Evolutionary conservation across 2,113 vertebrate species (phyloP).

Genomic region (Turnix velox): DNA sequence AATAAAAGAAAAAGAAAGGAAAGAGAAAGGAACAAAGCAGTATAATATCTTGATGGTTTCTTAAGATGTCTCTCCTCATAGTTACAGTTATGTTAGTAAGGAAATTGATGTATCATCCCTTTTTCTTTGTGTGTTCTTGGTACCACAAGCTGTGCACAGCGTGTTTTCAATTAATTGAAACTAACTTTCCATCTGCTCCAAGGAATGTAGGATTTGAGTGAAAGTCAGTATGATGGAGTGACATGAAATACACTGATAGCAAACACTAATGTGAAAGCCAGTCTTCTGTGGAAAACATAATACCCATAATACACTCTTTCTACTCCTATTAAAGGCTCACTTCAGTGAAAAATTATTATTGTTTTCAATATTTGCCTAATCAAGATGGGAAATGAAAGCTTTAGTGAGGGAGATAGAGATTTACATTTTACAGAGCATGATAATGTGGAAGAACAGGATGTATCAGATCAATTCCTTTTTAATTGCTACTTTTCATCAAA

Average conservation of each 20-base stretch:
- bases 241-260: slow-evolving; percentile 46
- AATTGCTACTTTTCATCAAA: slow-evolving; percentile 64
- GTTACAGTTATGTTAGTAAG: slow-evolving; percentile 50
- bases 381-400: neutral
- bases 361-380: slow-evolving; percentile 60
- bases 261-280: slow-evolving; percentile 54
- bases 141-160: slow-evolving; percentile 70
- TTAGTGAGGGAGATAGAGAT: neutral
- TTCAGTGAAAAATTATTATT: slow-evolving; percentile 60
- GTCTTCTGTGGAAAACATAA: slow-evolving; percentile 59
- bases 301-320: neutral
- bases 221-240: slow-evolving; percentile 66
- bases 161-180: slow-evolving; percentile 75
- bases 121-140: slow-evolving; percentile 45
- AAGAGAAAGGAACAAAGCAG: neutral
- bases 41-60: neutral
- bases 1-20: neutral
- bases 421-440: slow-evolving; percentile 24
- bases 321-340: slow-evolving; percentile 22
- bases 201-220: slow-evolving; percentile 66
- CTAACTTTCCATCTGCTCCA: slow-evolving; percentile 74
- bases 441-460: slow-evolving; percentile 21
- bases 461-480: slow-evolving; percentile 47
- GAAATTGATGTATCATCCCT: slow-evolving; percentile 60
- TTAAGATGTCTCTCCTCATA: slow-evolving; percentile 1